Evolutionary conservation across 2,888 invertebrate genomes (phyloP).

Genomic region (Aricia artaxerxes): DNA sequence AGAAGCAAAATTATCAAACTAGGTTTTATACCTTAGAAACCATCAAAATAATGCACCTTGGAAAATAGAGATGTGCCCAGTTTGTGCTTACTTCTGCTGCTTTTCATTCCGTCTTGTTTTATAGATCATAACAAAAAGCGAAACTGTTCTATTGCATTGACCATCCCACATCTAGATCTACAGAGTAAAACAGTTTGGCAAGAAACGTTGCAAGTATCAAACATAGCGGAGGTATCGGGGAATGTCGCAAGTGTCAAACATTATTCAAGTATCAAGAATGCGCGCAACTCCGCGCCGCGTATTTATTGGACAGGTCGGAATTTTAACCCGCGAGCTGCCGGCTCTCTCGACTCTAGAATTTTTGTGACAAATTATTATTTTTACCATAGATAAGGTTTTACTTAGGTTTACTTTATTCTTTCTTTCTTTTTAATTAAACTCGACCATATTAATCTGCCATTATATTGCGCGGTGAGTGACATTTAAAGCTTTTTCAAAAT

Average conservation of each 20-base stretch:
- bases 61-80: too few species aligned
- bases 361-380: constrained; percentile 8
- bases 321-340: constrained; percentile 1
- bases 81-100: too few species aligned
- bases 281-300: constrained; percentile 14
- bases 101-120: not conserved
- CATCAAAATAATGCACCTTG: too few species aligned
- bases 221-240: constrained; percentile 7
- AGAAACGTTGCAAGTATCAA: constrained; percentile 8
- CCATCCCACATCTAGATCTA: not conserved
- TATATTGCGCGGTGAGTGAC: too few species aligned
- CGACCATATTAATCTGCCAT: too few species aligned
- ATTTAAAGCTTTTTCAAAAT: too few species aligned
- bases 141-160: too few species aligned
- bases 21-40: too few species aligned
- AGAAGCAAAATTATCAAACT: too few species aligned
- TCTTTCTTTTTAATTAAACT: too few species aligned
- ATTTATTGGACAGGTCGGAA: constrained; percentile 17
- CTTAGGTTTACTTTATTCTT: not conserved
- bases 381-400: not conserved
- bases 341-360: not conserved
- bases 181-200: not conserved
- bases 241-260: constrained; percentile 17
- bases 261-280: constrained; percentile 21
- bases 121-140: not conserved